Evolutionary conservation across 1,140 invertebrate species (phyloP).

Genomic region (Apocrypta bakeri): DNA sequence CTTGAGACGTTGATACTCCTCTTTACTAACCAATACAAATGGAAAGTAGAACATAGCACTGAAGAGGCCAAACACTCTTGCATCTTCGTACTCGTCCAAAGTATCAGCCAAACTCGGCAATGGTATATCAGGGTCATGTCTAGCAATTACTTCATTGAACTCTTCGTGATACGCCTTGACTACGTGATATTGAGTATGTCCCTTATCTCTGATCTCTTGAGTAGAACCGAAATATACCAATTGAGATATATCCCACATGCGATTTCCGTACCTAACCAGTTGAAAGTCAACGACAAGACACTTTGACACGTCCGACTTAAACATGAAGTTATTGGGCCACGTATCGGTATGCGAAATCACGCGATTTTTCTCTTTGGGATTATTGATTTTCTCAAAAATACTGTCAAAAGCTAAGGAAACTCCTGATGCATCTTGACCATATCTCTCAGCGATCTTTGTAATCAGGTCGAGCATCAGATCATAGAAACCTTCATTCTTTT

Average conservation of each 20-base stretch:
- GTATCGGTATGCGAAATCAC: slow-evolving; percentile 2
- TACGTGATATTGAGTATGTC: slow-evolving; percentile 56
- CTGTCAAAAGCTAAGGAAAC: neutral
- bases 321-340: slow-evolving; percentile 16
- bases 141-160: slow-evolving; percentile 52
- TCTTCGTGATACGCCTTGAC: slow-evolving; percentile 66
- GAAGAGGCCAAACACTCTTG: slow-evolving; percentile 59
- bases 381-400: neutral
- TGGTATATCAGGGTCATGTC: slow-evolving; percentile 16
- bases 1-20: neutral
- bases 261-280: slow-evolving; percentile 73
- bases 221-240: slow-evolving; percentile 66
- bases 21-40: neutral
- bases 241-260: slow-evolving; percentile 71
- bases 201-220: slow-evolving; percentile 58
- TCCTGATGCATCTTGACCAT: too few species aligned
- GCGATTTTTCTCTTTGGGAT: neutral
- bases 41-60: slow-evolving; percentile 63
- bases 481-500: neutral
- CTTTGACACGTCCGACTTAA: slow-evolving; percentile 47
- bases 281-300: slow-evolving; percentile 79
- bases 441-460: too few species aligned
- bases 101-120: slow-evolving; percentile 62
- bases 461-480: neutral
- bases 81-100: slow-evolving; percentile 61